phyloP scores from a whole-genome alignment of 1,140 invertebrate genomes.

The Drosophila hydei region DNA sequence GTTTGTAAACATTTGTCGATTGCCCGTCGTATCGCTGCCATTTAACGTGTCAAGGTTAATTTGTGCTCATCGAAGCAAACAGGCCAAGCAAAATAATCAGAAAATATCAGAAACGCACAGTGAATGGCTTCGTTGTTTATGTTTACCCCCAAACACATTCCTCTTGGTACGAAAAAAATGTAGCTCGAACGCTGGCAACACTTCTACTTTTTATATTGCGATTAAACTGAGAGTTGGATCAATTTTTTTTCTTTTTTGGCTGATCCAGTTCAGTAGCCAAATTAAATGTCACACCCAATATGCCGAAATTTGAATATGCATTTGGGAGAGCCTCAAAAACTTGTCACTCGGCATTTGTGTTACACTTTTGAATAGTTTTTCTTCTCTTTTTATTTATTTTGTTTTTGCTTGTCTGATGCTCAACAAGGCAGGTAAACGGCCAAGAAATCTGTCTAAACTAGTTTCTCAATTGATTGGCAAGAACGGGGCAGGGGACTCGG shows the following conservation, averaged over 20 bases:
- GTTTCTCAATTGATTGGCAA: slow-evolving; percentile 69
- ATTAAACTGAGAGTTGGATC: slow-evolving; percentile 12
- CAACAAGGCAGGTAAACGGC: slow-evolving; percentile 54
- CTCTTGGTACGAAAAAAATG: too few species aligned
- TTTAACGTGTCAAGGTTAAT: slow-evolving; percentile 68
- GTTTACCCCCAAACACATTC: too few species aligned
- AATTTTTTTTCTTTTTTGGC: slow-evolving; percentile 1
- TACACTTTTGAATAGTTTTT: slow-evolving; percentile 52
- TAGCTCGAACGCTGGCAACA: too few species aligned
- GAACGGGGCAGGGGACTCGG: slow-evolving; percentile 3
- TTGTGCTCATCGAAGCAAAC: slow-evolving; percentile 49
- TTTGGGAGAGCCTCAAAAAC: slow-evolving; percentile 45
- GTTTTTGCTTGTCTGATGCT: slow-evolving; percentile 33
- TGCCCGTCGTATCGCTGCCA: slow-evolving; percentile 37
- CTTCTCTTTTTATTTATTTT: slow-evolving; percentile 14
- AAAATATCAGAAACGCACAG: slow-evolving; percentile 34
- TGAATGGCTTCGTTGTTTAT: slow-evolving; percentile 28
- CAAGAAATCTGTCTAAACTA: slow-evolving; percentile 68
- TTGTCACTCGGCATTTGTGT: slow-evolving; percentile 70
- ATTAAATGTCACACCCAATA: slow-evolving; percentile 53
- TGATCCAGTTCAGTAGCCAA: slow-evolving; percentile 49
- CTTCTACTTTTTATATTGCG: slow-evolving; percentile 12
- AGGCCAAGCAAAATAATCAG: slow-evolving; percentile 30
- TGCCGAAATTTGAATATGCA: slow-evolving; percentile 46
- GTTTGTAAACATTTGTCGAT: slow-evolving; percentile 49